Base-by-base conservation (phyloP, 2,888 invertebrate genomes). In the Watsonalla cultraria region DNA sequence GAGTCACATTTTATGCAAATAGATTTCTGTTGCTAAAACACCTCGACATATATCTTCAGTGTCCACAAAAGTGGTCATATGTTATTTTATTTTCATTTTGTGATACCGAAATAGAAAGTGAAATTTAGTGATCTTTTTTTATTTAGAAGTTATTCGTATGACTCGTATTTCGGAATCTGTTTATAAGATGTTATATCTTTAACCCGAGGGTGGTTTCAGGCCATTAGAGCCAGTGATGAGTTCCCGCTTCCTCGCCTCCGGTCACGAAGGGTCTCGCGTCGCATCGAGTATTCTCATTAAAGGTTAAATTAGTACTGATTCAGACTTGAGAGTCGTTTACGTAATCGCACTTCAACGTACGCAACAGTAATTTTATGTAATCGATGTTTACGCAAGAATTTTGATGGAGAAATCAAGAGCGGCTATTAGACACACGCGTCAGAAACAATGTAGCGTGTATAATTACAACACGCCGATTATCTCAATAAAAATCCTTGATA, bases 141-240 rank as follows among this genome's bases (percentile, higher is more conserved):
- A 46, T 2, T 46, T 24, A 46, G 8, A 46, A 33, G 24, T 11
- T 48, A 4, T 45, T 57, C 56, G 58, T 58, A 65, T 64, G 70
- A 8, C 75, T 72, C 70, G 70, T 71, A 60, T 64, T 72, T 72
- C 71, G 55, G 64, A 72, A 76, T 75, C 66, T 75, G 70, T 77
- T 74, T 73, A 76, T 77, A 70, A 74, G 68, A 76, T 74, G 74
- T 77, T 80, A 78, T 80, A 76, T 79, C 70, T 80, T 82, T 79
- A 81, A 80, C 75, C 76, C 68, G 64, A 66, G 78, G 82, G 81
- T 75, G 76, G 72, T 80, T 84, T 78, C 79, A 74, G 70, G 73
- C 76, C 84, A 85, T 87, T 87, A 87, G 82, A 80, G 72, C 57
- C 76, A 57, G 76, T 81, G 86, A 87, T 84, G 86, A 83, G 82